Evolutionary conservation across 2,113 vertebrate species (phyloP), one percentile per base, ranked within the genome.

Genomic region (Cephalopholis sonnerati): DNA sequence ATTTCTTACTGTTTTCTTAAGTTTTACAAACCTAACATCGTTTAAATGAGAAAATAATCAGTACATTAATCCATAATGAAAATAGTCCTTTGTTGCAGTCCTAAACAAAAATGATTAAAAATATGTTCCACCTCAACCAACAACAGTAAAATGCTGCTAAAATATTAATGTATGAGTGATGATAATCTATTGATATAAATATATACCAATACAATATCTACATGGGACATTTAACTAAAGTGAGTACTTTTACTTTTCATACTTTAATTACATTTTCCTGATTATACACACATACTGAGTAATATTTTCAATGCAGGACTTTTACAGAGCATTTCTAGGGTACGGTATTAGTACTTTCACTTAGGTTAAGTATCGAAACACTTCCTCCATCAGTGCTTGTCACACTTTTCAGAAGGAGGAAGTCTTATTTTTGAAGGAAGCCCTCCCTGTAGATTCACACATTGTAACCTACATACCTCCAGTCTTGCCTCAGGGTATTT

Each of bases 391-490:
- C 15, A 27, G 3, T 18, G 29, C 20, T n/a, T 24, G 6, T 5
- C 20, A 16, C 36, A 29, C 10, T 11, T 62, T 36, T 36, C 5
- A 57, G 29, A 7, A 16, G 16, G 4, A 20, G 51, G 4, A 59
- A 0, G 9, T 55, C 27, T 22, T 63, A 59, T 62, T 36, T 62
- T 36, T 27, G 27, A 48, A 25, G 20, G 15, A 69, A 36, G 5
- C 44, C 15, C 41, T 48, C 15, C 46, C 12, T 18, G 74, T 39
- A 54, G 11, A 41, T 17, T 58, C n/a, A 71, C 55, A 77, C 62
- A 77, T 29, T 74, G 41, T 85, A 57, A 83, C 55, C 61, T 88
- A 27, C 77, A 68, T 61, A 64, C 50, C 66, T 74, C 20, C 62
- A 53, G 29, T 61, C 11, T 22, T 36, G 32, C 67, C 73, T 54